Evolutionary conservation across 2,888 invertebrate genomes (phyloP).

Genomic region (Eilema sororculum): DNA sequence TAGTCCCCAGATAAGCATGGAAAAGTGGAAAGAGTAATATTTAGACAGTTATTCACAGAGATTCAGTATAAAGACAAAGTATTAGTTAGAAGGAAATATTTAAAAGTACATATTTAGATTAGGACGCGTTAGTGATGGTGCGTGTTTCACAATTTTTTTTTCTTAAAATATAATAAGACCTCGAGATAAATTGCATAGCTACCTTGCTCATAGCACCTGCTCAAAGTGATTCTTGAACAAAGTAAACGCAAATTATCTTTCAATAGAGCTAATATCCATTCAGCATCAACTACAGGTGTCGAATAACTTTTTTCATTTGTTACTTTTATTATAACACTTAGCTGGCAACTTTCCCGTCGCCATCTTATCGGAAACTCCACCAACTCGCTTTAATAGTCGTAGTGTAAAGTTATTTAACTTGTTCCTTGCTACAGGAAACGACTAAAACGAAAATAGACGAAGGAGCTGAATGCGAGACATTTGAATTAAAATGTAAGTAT

Average conservation of each 20-base stretch:
- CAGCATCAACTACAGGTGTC: not conserved
- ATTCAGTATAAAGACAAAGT: not conserved
- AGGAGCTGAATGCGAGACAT: not conserved
- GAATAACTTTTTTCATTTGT: not conserved
- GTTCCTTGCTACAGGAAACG: not conserved
- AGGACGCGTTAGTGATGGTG: too few relatives aligned
- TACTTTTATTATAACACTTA: slow-evolving; percentile 1
- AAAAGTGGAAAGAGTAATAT: slow-evolving; percentile 42
- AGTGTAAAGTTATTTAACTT: slow-evolving; percentile 1
- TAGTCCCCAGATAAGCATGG: slow-evolving; percentile 49
- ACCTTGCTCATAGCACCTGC: not conserved
- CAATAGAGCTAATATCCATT: not conserved
- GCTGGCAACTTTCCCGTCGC: not conserved
- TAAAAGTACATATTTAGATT: too few relatives aligned
- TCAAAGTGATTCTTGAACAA: not conserved
- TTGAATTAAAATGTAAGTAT: slow-evolving; percentile 2
- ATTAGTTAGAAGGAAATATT: too few relatives aligned
- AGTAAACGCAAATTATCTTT: not conserved
- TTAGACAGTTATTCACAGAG: slow-evolving; percentile 17
- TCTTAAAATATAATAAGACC: too few relatives aligned
- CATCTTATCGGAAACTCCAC: slow-evolving; percentile 2
- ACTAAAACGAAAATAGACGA: not conserved
- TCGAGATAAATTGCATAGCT: not conserved
- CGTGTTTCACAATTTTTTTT: too few relatives aligned
- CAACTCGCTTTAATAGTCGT: not conserved